phyloP scores from a whole-genome alignment of 2,888 invertebrate genomes.

The Acronicta psi region DNA sequence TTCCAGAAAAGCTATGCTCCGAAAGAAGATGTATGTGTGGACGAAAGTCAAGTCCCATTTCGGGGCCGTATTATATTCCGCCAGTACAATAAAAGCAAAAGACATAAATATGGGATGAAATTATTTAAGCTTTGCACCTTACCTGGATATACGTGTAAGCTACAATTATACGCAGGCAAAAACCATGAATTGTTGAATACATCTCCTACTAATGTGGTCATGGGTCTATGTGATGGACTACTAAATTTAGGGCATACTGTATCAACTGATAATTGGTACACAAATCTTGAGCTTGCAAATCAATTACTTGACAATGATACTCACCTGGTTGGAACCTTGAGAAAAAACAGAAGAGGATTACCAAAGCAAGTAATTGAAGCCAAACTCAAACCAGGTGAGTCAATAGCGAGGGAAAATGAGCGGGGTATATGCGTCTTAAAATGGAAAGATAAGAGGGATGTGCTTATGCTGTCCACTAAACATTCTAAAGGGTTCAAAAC shows the following conservation, averaged over 20 bases:
- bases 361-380: background rate
- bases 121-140: slow-evolving; percentile 5
- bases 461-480: too few relatives aligned
- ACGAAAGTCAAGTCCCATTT: slow-evolving; percentile 13
- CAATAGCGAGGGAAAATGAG: too few relatives aligned
- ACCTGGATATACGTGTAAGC: slow-evolving; percentile 10
- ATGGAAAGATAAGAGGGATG: too few relatives aligned
- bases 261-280: slow-evolving; percentile 3
- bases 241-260: slow-evolving; percentile 12
- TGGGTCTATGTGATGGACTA: slow-evolving; percentile 7
- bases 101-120: slow-evolving; percentile 11
- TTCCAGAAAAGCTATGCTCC: background rate
- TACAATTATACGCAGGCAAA: slow-evolving; percentile 11
- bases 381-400: slow-evolving; percentile 2
- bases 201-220: slow-evolving; percentile 10
- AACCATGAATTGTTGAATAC: slow-evolving; percentile 1
- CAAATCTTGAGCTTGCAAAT: background rate
- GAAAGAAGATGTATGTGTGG: slow-evolving; percentile 3
- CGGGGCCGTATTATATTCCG: slow-evolving; percentile 20
- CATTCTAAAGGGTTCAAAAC: too few relatives aligned
- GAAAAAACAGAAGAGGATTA: slow-evolving; percentile 1
- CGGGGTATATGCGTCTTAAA: too few relatives aligned
- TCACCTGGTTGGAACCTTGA: background rate
- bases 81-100: slow-evolving; percentile 19
- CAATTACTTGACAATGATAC: slow-evolving; percentile 2